Evolutionary conservation across 92 coral and sea anemone species (phyloP).

Genomic region (Metridium senile): DNA sequence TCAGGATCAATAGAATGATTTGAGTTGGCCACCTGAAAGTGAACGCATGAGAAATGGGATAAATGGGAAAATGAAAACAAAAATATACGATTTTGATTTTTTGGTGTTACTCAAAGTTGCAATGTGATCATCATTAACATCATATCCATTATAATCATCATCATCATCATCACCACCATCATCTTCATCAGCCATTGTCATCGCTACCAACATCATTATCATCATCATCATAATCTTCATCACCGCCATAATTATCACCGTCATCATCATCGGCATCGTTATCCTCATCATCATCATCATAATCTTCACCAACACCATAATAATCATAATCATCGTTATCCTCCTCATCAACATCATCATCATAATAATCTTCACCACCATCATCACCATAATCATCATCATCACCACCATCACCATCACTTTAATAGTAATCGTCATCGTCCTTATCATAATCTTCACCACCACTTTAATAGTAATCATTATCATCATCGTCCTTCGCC

Average conservation of each 20-base stretch:
- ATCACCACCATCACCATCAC: background rate
- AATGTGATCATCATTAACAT: background rate
- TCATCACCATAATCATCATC: background rate
- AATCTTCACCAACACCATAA: background rate
- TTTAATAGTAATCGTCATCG: background rate
- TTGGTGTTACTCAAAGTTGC: no score
- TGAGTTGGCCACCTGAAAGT: slow-evolving; percentile 85
- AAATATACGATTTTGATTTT: no score
- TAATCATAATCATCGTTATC: background rate
- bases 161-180: background rate
- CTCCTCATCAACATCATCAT: background rate
- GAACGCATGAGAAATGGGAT: background rate
- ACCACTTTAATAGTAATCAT: background rate
- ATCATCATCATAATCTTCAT: background rate
- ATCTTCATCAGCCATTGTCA: background rate
- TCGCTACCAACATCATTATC: background rate
- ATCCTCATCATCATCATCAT: background rate
- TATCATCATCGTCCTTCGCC: background rate
- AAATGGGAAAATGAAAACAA: no score
- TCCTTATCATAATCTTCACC: background rate
- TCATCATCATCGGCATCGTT: background rate
- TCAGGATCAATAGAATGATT: slow-evolving; percentile 96
- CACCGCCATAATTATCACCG: background rate
- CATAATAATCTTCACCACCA: background rate
- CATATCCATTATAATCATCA: background rate